Percentiles rank a stretch among this genome's conserved stretches.
phyloP scores from a whole-genome alignment of 2,797 vertebrate genomes.

The Lepilemur septentrionalis region DNA sequence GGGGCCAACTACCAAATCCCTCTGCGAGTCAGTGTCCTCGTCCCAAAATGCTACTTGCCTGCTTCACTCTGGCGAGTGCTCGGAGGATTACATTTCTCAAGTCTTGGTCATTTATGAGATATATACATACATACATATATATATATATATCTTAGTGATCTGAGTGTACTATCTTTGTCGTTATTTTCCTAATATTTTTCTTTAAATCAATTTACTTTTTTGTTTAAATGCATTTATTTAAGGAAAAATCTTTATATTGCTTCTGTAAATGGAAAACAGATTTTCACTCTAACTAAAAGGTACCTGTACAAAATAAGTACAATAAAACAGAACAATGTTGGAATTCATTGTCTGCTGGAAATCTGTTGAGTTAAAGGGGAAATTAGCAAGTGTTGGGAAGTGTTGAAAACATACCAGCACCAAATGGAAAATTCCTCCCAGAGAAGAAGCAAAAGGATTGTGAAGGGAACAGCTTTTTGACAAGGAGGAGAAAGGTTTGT shows the following conservation, averaged over 20 bases:
- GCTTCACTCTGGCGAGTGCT: not conserved
- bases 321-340: not conserved
- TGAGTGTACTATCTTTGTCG: not conserved
- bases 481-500: not conserved
- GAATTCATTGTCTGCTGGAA: not conserved
- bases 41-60: not conserved
- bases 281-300: conserved; percentile 9
- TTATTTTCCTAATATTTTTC: conserved; percentile 16
- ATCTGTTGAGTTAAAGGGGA: not conserved
- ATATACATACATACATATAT: too few species aligned
- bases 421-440: not conserved
- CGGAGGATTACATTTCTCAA: not conserved
- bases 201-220: conserved; percentile 18
- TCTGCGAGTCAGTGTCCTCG: not conserved
- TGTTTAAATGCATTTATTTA: conserved; percentile 48
- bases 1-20: not conserved
- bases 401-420: not conserved
- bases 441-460: not conserved
- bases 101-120: too few species aligned
- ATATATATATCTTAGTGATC: not conserved
- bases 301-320: not conserved
- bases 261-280: not conserved
- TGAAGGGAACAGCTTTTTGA: not conserved
- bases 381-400: not conserved
- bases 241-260: not conserved